Evolutionary conservation across 2,888 invertebrate genomes (phyloP).

Genomic region (Xylocampa areola): DNA sequence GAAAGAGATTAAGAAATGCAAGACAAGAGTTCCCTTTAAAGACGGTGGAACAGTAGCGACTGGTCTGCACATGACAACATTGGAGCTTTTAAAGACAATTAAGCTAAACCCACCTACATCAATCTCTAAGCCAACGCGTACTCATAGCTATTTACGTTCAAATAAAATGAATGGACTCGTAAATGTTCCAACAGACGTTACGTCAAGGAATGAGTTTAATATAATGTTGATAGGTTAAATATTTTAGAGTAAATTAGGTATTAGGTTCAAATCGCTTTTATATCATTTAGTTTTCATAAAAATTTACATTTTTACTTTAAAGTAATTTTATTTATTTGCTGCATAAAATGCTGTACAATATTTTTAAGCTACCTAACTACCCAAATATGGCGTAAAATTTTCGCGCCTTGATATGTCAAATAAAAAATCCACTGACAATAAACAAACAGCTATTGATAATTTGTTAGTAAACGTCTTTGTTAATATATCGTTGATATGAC

Average conservation of each 20-base stretch:
- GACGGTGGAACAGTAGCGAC: no score
- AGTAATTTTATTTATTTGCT: conserved; percentile 35
- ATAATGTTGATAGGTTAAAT: conserved; percentile 54
- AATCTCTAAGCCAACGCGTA: conserved; percentile 29
- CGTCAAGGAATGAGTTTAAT: conserved; percentile 50
- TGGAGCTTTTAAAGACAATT: no score
- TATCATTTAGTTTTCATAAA: conserved; percentile 42
- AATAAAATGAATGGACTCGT: conserved; percentile 38
- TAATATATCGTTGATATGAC: conserved; percentile 15
- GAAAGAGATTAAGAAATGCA: no score
- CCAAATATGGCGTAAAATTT: conserved; percentile 19
- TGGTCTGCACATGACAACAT: no score
- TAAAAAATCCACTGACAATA: conserved; percentile 47
- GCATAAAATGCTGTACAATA: conserved; percentile 30
- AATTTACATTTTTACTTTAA: conserved; percentile 26
- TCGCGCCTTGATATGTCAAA: conserved; percentile 37
- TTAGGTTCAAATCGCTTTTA: conserved; percentile 58
- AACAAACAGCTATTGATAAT: conserved; percentile 25
- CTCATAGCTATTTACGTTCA: conserved; percentile 41
- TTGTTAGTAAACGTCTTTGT: conserved; percentile 31
- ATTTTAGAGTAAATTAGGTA: conserved; percentile 54
- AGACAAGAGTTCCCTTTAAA: no score
- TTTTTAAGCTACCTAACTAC: conserved; percentile 2
- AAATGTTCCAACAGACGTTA: conserved; percentile 51
- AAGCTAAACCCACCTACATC: conserved; percentile 18